phyloP scores from a whole-genome alignment of 2,888 invertebrate genomes.

The Chrysomela aeneicollis region DNA sequence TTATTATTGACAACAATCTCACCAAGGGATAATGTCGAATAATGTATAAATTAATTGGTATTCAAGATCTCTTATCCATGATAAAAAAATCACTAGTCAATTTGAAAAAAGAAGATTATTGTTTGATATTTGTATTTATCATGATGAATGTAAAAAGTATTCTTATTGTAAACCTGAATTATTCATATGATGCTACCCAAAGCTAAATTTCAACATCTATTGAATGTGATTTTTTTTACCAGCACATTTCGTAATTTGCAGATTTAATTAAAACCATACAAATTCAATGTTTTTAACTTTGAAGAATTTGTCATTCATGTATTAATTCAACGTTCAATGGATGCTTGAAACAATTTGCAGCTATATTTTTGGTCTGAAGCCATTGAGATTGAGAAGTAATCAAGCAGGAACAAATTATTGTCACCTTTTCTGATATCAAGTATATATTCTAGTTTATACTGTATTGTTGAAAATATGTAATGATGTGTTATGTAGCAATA shows the following conservation, averaged over 20 bases:
- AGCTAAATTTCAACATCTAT: background rate
- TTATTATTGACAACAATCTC: no score
- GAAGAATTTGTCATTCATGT: no score
- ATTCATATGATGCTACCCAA: background rate
- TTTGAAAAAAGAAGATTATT: constrained; percentile 16
- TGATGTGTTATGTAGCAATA: constrained; percentile 48
- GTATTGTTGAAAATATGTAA: constrained; percentile 45
- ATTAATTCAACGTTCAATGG: background rate
- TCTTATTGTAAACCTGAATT: background rate
- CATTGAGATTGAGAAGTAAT: background rate
- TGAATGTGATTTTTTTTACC: background rate
- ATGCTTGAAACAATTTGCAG: background rate
- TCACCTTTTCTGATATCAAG: constrained; percentile 23
- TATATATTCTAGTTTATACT: constrained; percentile 30
- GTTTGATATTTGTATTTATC: background rate
- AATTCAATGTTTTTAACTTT: no score
- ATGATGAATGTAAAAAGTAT: background rate
- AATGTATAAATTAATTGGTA: background rate
- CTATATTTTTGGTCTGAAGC: background rate
- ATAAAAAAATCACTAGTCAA: constrained; percentile 20
- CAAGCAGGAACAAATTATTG: constrained; percentile 24
- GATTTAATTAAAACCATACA: no score
- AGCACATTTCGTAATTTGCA: no score
- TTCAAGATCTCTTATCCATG: background rate
- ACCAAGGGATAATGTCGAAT: no score